Conservation (phyloP, 2,113 vertebrate genomes). For the Engystomops pustulosus region DNA sequence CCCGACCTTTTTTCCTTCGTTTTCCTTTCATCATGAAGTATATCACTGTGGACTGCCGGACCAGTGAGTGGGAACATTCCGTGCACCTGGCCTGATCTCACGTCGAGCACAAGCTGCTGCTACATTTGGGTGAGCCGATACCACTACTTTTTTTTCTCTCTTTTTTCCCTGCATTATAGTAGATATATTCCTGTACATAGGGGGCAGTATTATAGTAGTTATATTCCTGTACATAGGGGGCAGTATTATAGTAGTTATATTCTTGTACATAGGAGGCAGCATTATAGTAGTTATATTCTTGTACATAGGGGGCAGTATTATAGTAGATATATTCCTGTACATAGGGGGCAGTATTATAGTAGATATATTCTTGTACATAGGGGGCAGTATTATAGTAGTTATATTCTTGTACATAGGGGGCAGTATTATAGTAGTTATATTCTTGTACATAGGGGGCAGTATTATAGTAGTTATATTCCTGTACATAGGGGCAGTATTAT, state of each 20-base stretch:
- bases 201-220: conserved; percentile 1
- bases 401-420: neutral
- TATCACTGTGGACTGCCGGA: too few relatives aligned
- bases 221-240: neutral
- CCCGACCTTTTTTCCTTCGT: too few relatives aligned
- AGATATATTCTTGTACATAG: conserved; percentile 2
- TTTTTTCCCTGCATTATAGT: neutral
- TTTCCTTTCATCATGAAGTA: too few relatives aligned
- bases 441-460: neutral
- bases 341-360: neutral
- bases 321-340: conserved; percentile 5
- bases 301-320: neutral
- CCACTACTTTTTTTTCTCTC: too few relatives aligned
- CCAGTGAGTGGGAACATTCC: too few relatives aligned
- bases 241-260: conserved; percentile 10
- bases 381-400: neutral
- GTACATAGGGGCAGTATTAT: neutral
- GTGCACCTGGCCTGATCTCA: too few relatives aligned
- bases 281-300: conserved; percentile 3
- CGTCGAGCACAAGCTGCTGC: too few relatives aligned
- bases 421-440: conserved; percentile 10
- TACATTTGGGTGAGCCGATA: too few relatives aligned
- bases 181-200: conserved; percentile 2
- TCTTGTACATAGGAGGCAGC: neutral
- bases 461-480: conserved; percentile 7